Conservation (phyloP, 2,888 invertebrate genomes). For the Platypus cylindrus region DNA sequence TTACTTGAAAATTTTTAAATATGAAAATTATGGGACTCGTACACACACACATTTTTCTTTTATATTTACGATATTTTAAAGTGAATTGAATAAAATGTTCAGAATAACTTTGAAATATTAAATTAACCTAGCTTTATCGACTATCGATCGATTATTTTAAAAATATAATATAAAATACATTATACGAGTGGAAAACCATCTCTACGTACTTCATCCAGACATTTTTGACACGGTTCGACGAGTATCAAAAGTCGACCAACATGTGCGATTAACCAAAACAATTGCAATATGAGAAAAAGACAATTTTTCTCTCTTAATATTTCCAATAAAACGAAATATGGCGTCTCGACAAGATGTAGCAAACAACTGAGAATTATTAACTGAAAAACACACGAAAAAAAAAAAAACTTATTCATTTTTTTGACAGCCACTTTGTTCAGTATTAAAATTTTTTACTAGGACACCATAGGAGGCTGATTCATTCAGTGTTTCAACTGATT, state of each 20-base stretch:
- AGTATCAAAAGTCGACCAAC: conserved; percentile 19
- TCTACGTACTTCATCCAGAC: conserved; percentile 18
- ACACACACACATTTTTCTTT: no score
- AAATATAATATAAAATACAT: no score
- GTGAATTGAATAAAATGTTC: no score
- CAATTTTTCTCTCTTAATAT: conserved; percentile 16
- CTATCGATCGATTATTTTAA: no score
- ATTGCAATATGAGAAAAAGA: conserved; percentile 27
- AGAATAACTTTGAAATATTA: no score
- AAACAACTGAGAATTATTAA: conserved; percentile 19
- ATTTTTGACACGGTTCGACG: conserved; percentile 20
- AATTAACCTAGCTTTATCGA: no score
- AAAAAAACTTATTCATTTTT: conserved; percentile 3
- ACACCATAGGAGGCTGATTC: conserved; percentile 12
- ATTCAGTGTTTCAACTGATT: conserved; percentile 17
- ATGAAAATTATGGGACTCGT: no score
- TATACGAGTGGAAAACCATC: no score
- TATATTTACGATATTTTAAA: no score
- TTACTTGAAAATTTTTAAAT: no score
- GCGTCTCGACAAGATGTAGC: conserved; percentile 20
- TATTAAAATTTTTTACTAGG: conserved; percentile 7
- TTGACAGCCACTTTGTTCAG: no score
- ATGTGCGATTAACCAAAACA: conserved; percentile 17
- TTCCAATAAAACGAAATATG: conserved; percentile 19
- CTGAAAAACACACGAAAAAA: conserved; percentile 30